Conservation (phyloP, 2,113 vertebrate species). For the Oenanthe oenanthe region DNA sequence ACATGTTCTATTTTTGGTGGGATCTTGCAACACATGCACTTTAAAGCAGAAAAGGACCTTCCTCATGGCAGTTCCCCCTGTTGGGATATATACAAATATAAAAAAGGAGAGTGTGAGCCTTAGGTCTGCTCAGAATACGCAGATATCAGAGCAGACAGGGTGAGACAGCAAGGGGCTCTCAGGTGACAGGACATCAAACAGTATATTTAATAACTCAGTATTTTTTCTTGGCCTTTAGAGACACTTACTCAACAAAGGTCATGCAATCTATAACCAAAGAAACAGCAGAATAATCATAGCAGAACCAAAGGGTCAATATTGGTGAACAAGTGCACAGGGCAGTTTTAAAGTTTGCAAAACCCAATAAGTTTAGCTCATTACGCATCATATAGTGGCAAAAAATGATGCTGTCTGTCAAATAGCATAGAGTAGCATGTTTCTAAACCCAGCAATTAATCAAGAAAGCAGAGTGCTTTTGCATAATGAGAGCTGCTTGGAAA, state of each 20-base stretch:
- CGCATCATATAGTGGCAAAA: not conserved
- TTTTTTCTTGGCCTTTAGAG: not conserved
- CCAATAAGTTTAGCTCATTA: not conserved
- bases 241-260: rapidly evolving
- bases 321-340: not conserved
- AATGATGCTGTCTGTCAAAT: not conserved
- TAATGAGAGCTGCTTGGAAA: not conserved
- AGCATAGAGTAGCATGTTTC: not conserved
- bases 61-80: not conserved
- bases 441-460: not conserved
- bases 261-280: not conserved
- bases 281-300: not conserved
- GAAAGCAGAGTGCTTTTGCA: not conserved
- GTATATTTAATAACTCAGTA: not conserved
- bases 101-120: not conserved
- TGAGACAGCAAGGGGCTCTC: not conserved
- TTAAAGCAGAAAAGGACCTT: conserved; percentile 3
- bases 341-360: not conserved
- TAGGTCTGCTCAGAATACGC: not conserved
- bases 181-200: not conserved
- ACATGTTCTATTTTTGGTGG: not conserved
- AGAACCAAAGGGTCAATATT: not conserved
- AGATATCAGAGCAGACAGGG: not conserved
- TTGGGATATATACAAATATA: not conserved
- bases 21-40: not conserved